These are phyloP conservation scores for Bombus cullumanus DNA, from an alignment of 1,140 invertebrate species.

Conservation along the genomic window DNA sequence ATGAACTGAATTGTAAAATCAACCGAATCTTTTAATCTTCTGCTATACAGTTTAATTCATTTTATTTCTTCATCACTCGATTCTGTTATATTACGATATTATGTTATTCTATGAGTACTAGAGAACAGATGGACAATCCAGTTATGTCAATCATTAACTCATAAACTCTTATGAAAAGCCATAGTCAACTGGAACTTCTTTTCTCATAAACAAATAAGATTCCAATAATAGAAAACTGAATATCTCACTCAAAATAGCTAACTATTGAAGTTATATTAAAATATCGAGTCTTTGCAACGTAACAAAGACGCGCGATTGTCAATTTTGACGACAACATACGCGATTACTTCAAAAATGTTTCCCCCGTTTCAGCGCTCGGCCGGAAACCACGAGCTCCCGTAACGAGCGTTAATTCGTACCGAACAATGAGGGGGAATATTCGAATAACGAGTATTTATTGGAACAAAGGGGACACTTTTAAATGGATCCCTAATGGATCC, in stretches of 20 bases:
- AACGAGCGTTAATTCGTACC: conserved; percentile 31
- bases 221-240: background rate
- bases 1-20: no score
- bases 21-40: no score
- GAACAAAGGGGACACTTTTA: conserved; percentile 34
- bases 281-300: background rate
- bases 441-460: conserved; percentile 31
- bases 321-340: background rate
- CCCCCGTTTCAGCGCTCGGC: background rate
- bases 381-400: background rate
- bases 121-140: background rate
- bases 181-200: background rate
- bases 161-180: background rate
- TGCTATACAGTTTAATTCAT: no score
- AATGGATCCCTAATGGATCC: conserved; percentile 33
- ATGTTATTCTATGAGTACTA: background rate
- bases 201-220: background rate
- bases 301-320: background rate
- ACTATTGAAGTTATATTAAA: background rate
- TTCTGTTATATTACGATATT: no score
- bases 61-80: no score
- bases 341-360: background rate
- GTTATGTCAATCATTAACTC: background rate
- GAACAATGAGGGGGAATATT: conserved; percentile 31
- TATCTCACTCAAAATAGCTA: background rate